Evolutionary conservation across 1,140 invertebrate genomes (phyloP).

Genomic region (Vollenhovia emeryi): DNA sequence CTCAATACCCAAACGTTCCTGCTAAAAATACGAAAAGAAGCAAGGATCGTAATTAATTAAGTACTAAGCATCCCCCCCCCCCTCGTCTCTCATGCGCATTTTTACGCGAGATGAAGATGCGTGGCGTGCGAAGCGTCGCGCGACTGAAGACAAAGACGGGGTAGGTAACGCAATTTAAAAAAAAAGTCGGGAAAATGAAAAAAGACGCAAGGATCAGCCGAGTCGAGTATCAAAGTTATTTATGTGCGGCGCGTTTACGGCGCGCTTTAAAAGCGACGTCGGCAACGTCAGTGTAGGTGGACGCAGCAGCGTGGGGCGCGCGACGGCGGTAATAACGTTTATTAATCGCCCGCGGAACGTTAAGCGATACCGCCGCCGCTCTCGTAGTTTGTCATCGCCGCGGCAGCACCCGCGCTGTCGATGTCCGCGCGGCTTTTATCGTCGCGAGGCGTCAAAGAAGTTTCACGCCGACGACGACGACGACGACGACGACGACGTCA

Average conservation of each 20-base stretch:
- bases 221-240: slow-evolving; percentile 54
- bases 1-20: background rate
- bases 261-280: slow-evolving; percentile 51
- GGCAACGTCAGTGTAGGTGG: slow-evolving; percentile 15
- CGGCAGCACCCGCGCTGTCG: slow-evolving; percentile 9
- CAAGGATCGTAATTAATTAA: background rate
- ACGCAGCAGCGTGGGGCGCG: slow-evolving; percentile 21
- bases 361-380: slow-evolving; percentile 49
- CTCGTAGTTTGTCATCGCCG: slow-evolving; percentile 57
- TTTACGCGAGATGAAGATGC: background rate
- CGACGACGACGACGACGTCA: slow-evolving; percentile 56
- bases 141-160: background rate
- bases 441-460: slow-evolving; percentile 39
- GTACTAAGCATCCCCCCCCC: background rate
- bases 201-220: slow-evolving; percentile 3
- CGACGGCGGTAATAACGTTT: slow-evolving; percentile 59
- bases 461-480: slow-evolving; percentile 53
- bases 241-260: slow-evolving; percentile 51
- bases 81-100: background rate
- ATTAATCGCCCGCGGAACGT: slow-evolving; percentile 62
- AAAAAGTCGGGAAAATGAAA: background rate
- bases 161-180: background rate
- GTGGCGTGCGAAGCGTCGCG: background rate
- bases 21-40: background rate
- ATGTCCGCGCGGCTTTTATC: slow-evolving; percentile 49